These are phyloP conservation scores for Glaucidium brasilianum DNA, from an alignment of 2,113 vertebrate genomes.

Conservation along the genomic window DNA sequence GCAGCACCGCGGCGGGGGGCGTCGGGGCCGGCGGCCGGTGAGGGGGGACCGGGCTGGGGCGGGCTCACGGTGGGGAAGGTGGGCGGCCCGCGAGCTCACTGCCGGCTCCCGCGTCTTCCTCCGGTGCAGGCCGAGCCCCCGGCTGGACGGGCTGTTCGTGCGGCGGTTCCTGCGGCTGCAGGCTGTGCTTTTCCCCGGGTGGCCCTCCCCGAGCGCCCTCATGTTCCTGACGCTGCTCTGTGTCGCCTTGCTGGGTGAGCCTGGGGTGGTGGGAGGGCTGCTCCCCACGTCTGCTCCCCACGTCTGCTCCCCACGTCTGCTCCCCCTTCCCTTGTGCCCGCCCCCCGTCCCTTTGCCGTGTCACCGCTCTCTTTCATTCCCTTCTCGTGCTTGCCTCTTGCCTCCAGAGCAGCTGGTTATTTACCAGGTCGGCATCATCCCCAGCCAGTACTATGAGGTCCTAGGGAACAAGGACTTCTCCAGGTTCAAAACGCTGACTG, in stretches of 20 bases:
- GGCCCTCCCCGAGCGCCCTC: constrained; percentile 79
- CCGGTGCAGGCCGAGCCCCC: constrained; percentile 70
- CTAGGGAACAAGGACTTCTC: constrained; percentile 83
- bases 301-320: too few species aligned
- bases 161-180: constrained; percentile 84
- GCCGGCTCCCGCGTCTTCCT: neutral
- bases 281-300: neutral
- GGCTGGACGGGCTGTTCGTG: constrained; percentile 83
- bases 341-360: neutral
- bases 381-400: neutral
- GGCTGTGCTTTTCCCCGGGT: constrained; percentile 87
- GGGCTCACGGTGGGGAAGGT: neutral
- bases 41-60: neutral
- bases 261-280: neutral
- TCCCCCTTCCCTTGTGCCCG: too few species aligned
- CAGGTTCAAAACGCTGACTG: constrained; percentile 80
- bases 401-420: constrained; percentile 90
- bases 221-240: constrained; percentile 90
- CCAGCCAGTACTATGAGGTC: constrained; percentile 91
- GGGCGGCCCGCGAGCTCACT: neutral
- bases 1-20: neutral
- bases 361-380: neutral
- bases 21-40: neutral
- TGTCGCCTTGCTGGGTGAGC: constrained; percentile 86
- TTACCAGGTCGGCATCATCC: constrained; percentile 93